A percentile compares a stretch with the other conserved stretches of the same genome.
Evolutionary conservation across 2,113 vertebrate genomes (phyloP).

Genomic region (Peromyscus californicus): DNA sequence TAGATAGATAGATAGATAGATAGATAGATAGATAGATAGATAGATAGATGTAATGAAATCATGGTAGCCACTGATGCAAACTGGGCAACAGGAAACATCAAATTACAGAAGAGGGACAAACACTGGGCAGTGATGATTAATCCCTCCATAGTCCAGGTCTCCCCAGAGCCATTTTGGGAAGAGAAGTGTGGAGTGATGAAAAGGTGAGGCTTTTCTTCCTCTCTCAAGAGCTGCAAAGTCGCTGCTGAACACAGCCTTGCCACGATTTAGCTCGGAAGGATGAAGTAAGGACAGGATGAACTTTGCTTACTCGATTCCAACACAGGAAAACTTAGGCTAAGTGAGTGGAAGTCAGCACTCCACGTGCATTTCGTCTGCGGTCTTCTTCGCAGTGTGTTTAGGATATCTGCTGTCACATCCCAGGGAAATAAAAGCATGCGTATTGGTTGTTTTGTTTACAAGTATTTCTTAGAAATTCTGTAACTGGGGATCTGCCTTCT

Average conservation of each 20-base stretch:
- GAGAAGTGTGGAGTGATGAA: not conserved
- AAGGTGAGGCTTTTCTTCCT: not conserved
- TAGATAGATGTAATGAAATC: no score
- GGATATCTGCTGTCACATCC: not conserved
- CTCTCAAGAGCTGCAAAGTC: not conserved
- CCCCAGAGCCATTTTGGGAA: not conserved
- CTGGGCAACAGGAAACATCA: not conserved
- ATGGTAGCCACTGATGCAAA: not conserved
- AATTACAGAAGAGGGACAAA: not conserved
- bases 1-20: no score
- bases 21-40: not conserved
- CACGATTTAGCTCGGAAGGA: not conserved
- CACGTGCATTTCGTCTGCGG: not conserved
- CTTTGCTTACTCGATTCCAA: not conserved
- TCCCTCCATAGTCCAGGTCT: not conserved
- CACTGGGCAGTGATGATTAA: not conserved
- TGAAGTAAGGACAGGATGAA: fast-evolving
- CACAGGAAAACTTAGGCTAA: conserved; percentile 3
- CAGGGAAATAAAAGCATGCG: not conserved
- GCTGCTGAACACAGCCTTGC: not conserved
- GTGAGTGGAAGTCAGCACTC: not conserved
- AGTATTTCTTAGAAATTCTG: not conserved
- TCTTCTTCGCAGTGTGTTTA: not conserved
- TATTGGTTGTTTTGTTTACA: not conserved
- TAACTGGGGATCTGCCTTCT: not conserved